phyloP scores from a whole-genome alignment of 2,888 invertebrate genomes.

The Agriopis leucophaearia region DNA sequence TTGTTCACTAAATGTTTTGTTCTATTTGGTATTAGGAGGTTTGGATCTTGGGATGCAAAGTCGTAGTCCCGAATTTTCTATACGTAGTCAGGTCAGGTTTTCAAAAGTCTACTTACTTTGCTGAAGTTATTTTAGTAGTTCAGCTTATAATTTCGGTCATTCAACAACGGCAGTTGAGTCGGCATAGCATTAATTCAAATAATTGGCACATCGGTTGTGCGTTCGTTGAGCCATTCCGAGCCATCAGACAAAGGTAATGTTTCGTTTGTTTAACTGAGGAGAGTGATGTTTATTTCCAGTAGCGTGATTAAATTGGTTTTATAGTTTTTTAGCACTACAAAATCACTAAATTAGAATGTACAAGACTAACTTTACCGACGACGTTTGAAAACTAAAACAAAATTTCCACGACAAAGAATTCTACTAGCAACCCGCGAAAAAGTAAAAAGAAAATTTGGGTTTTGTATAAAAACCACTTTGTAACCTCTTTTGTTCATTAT shows the following conservation, averaged over 20 bases:
- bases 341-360: neutral
- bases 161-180: conserved; percentile 39
- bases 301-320: neutral
- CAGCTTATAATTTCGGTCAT: neutral
- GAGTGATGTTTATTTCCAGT: neutral
- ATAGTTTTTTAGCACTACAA: neutral
- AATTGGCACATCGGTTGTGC: conserved; percentile 61
- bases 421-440: neutral
- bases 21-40: too few relatives aligned
- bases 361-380: neutral
- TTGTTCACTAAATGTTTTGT: too few relatives aligned
- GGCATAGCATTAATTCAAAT: conserved; percentile 70
- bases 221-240: conserved; percentile 57
- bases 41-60: too few relatives aligned
- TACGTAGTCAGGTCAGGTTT: too few relatives aligned
- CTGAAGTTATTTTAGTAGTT: neutral
- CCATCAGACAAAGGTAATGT: conserved; percentile 66
- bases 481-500: conserved; percentile 7
- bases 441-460: conserved; percentile 1
- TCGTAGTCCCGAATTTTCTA: too few relatives aligned
- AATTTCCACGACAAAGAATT: too few relatives aligned
- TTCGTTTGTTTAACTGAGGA: conserved; percentile 43
- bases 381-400: too few relatives aligned
- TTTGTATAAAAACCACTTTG: neutral
- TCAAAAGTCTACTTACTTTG: too few relatives aligned